These are phyloP conservation scores for Rhyacophila brunnea DNA, from an alignment of 1,140 invertebrate species.

Conservation along the genomic window DNA sequence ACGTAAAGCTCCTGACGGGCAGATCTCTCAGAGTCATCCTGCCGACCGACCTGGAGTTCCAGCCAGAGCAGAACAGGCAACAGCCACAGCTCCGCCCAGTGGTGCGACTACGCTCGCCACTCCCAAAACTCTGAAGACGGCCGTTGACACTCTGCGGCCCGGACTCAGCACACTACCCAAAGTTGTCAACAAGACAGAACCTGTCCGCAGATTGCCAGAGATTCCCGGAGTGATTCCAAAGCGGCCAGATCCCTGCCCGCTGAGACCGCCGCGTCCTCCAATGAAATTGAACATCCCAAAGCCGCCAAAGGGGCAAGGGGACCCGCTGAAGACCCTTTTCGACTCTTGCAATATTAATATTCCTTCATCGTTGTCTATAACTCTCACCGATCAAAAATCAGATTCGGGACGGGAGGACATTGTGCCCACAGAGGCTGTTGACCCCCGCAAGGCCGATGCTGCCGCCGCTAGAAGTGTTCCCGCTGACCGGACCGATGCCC, in stretches of 20 bases:
- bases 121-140: background rate
- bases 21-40: background rate
- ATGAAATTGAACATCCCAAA: slow-evolving; percentile 13
- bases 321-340: slow-evolving; percentile 56
- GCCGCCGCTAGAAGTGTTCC: slow-evolving; percentile 8
- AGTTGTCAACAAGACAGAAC: background rate
- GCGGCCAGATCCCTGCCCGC: background rate
- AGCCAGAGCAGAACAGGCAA: background rate
- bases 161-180: background rate
- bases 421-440: slow-evolving; percentile 37
- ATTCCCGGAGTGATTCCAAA: slow-evolving; percentile 12
- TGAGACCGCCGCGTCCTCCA: background rate
- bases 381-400: slow-evolving; percentile 55
- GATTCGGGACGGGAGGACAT: slow-evolving; percentile 36
- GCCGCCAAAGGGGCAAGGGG: slow-evolving; percentile 42
- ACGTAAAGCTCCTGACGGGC: no score
- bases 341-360: slow-evolving; percentile 61
- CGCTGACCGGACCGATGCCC: slow-evolving; percentile 33
- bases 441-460: slow-evolving; percentile 6
- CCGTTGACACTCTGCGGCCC: background rate
- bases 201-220: slow-evolving; percentile 3
- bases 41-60: background rate
- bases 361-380: slow-evolving; percentile 60
- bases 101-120: background rate
- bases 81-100: background rate